Evolutionary conservation across 2,888 invertebrate genomes (phyloP).

Genomic region (Euzetes globulus): DNA sequence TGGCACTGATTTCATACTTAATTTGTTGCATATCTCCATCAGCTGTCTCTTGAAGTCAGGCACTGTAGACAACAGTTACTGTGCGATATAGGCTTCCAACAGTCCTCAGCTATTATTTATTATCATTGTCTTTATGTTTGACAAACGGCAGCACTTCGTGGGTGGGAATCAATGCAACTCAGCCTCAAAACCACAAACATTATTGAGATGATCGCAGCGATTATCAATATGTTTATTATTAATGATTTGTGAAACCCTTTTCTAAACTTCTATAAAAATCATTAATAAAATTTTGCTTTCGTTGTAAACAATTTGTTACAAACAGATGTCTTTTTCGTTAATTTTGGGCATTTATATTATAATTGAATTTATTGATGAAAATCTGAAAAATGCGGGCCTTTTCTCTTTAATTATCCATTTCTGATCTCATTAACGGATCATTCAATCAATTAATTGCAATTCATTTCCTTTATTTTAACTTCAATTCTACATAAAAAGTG

Average conservation of each 20-base stretch:
- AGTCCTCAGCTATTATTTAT: neutral
- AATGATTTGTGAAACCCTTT: conserved; percentile 13
- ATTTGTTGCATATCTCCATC: conserved; percentile 16
- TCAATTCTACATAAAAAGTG: no score
- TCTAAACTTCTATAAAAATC: neutral
- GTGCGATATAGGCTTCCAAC: neutral
- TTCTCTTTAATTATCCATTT: no score
- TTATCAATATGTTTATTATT: neutral
- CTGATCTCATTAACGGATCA: no score
- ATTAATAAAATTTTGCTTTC: neutral
- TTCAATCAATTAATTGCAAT: no score
- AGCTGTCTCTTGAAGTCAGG: neutral
- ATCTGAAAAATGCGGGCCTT: no score
- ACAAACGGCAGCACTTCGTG: conserved; percentile 22
- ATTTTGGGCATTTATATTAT: neutral
- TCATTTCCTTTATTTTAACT: no score
- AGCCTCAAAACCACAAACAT: neutral
- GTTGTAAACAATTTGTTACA: neutral
- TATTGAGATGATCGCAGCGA: neutral
- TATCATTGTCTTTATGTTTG: neutral
- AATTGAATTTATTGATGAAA: no score
- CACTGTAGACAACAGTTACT: no score
- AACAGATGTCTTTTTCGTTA: neutral
- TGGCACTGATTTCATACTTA: conserved; percentile 6
- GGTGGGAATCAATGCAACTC: neutral